A percentile compares a stretch with the other conserved stretches of the same genome.
Conservation (phyloP, 2,113 vertebrate species). For the Monopterus albus region DNA sequence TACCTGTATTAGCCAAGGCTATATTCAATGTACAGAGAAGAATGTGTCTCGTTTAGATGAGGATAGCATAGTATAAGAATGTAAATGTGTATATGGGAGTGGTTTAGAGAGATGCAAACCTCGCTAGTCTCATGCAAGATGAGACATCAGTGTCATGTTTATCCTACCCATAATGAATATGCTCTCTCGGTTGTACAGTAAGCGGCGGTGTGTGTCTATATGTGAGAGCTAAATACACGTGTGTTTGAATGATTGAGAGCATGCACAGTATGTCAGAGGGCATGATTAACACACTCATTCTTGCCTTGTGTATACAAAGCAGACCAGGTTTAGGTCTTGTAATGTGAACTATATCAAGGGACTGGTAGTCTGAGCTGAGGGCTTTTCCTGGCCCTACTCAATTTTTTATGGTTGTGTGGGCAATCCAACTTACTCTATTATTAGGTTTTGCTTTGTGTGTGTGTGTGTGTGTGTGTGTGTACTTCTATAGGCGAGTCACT, state of each 20-base stretch:
- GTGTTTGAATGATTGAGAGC: background rate
- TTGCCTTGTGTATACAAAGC: slow-evolving; percentile 35
- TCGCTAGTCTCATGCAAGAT: background rate
- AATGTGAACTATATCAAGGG: slow-evolving; percentile 39
- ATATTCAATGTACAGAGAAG: background rate
- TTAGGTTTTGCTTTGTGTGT: too few relatives aligned
- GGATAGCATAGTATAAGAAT: background rate
- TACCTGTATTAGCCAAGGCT: background rate
- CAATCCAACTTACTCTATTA: too few relatives aligned
- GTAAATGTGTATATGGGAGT: background rate
- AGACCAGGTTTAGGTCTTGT: slow-evolving; percentile 35
- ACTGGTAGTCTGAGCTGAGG: slow-evolving; percentile 24
- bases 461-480: background rate
- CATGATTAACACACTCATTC: slow-evolving; percentile 48
- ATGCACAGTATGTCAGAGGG: slow-evolving; percentile 26
- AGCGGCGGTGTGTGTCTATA: background rate
- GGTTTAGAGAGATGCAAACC: too few relatives aligned
- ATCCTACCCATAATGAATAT: slow-evolving; percentile 6
- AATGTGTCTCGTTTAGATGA: background rate
- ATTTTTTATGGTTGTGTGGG: slow-evolving; percentile 36
- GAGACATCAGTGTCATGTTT: slow-evolving; percentile 32
- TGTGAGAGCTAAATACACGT: background rate
- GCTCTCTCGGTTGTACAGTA: background rate
- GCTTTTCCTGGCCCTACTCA: slow-evolving; percentile 21
- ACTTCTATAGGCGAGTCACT: background rate